Percentiles rank a stretch among this genome's conserved stretches.
Conservation (phyloP, 2,797 vertebrate genomes). For the Tenualosa ilisha region DNA sequence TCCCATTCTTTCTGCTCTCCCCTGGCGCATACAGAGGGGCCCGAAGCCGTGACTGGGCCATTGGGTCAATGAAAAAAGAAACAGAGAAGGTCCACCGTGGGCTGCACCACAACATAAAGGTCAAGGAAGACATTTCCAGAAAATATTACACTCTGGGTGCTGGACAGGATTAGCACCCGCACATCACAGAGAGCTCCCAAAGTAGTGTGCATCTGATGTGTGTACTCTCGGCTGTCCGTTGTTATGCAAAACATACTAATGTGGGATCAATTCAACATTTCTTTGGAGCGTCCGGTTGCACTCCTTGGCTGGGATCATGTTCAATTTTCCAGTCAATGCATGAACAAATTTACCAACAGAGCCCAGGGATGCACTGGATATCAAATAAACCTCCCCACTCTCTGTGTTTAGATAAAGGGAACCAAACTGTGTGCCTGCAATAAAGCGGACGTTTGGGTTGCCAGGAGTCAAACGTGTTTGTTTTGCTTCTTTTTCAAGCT, state of each 20-base stretch:
- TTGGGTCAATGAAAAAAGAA: background rate
- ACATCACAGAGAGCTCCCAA: no score
- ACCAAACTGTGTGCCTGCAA: background rate
- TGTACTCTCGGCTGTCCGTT: no score
- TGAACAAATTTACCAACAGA: background rate
- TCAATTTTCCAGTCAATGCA: background rate
- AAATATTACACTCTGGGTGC: no score
- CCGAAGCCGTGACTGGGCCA: background rate
- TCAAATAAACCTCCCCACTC: background rate
- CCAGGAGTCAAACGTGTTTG: background rate
- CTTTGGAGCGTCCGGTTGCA: background rate
- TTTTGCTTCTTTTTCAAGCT: background rate
- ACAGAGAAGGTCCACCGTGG: background rate
- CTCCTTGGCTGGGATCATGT: background rate
- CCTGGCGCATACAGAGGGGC: background rate
- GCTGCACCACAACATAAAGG: no score
- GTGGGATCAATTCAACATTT: background rate
- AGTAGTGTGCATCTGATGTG: no score
- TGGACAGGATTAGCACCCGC: no score
- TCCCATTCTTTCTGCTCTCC: background rate
- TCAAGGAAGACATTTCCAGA: no score
- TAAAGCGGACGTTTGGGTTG: background rate
- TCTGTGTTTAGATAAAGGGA: background rate
- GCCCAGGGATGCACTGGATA: background rate
- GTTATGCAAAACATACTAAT: background rate